Base-by-base conservation (phyloP, 2,888 invertebrate species). In the Digitonthophagus gazella region DNA sequence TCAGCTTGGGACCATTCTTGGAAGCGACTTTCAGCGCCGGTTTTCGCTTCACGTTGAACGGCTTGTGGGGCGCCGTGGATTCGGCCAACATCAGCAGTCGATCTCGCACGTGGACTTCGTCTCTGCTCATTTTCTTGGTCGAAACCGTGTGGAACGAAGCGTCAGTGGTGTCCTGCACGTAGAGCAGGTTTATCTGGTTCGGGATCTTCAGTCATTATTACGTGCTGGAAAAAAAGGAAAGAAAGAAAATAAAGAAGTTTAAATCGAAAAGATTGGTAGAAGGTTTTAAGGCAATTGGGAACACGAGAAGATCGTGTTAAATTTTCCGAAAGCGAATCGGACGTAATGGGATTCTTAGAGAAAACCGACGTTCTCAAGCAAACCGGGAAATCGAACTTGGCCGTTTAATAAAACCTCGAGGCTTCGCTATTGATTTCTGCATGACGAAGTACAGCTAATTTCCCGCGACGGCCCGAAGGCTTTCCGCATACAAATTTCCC, bases 61-160 rank as follows among this genome's bases (percentile, higher is more conserved):
- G 82, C 71, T 79, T 80, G 72, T 80, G 80, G n/a, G 78, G 75
- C 67, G 76, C 76, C 58, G 81, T 77, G 70, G 82, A 81, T 76
- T 86, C 86, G 68, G 85, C 84, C 74, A 85, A 78, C 79, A 85
- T 83, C 78, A 85, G 81, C 75, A 85, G 80, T 72, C 85, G 83
- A 77, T 82, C 85, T 72, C 85, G 83, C 74, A 85, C 78, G 79
- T 83, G 83, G 78, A 84, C 81, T 76, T 85, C 85, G 76, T 85
- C 85, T 64, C 83, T 82, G 71, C 80, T 82, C 82, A 83, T 84
- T 80, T 82, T 82, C 74, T 28, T 44, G 28, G n/a, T 73, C 77
- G 72, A 58, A 8, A 20, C 6, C 14, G 16, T n/a, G 57, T 11
- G 15, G 18, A 56, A 11, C 3, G 55, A 56, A 56, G 18, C 15